Evolutionary conservation across 2,797 vertebrate species (phyloP).

Genomic region (Bovichtus variegatus): DNA sequence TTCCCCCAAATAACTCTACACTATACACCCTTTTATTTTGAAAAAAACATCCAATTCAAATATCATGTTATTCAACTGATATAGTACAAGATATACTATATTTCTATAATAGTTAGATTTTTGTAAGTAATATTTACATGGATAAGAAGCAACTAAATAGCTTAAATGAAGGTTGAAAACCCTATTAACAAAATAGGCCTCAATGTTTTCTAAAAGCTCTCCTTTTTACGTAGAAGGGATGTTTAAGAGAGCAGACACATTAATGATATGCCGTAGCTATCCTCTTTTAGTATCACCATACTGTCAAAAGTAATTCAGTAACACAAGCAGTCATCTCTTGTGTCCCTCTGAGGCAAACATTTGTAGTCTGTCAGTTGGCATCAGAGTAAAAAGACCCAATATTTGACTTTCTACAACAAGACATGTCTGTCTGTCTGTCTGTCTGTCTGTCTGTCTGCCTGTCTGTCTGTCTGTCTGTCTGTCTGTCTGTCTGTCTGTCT

Average conservation of each 20-base stretch:
- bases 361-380: constrained; percentile 27
- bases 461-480: too few species aligned
- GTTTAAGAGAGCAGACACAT: background rate
- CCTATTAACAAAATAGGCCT: background rate
- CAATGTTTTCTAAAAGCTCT: background rate
- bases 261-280: constrained; percentile 8
- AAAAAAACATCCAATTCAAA: background rate
- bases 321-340: constrained; percentile 14
- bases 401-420: background rate
- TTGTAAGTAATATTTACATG: too few species aligned
- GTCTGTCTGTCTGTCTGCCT: background rate
- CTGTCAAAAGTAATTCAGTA: constrained; percentile 39
- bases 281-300: background rate
- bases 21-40: background rate
- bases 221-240: background rate
- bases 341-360: constrained; percentile 28
- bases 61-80: background rate
- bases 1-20: background rate
- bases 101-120: background rate
- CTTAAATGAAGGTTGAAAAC: background rate
- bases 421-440: background rate
- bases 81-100: too few species aligned
- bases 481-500: too few species aligned
- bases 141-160: background rate
- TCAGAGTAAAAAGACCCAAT: constrained; percentile 26